These are phyloP conservation scores for Anser cygnoides DNA, from an alignment of 2,113 vertebrate species.

Conservation along the genomic window DNA sequence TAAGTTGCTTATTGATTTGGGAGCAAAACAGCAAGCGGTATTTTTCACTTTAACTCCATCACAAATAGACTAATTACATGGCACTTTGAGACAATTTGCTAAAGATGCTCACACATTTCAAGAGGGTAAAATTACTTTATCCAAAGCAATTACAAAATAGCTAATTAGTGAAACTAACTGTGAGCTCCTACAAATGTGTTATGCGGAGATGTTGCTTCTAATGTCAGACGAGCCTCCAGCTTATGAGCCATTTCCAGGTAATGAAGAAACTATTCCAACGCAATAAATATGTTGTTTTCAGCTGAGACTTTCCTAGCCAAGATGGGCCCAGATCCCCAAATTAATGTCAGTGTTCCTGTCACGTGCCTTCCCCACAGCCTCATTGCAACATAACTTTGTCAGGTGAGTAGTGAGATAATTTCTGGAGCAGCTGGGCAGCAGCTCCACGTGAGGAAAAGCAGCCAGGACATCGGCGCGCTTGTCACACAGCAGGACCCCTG, in stretches of 20 bases:
- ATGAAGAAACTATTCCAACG: constrained; percentile 33
- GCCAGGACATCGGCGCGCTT: neutral
- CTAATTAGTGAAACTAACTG: constrained; percentile 75
- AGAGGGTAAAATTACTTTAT: constrained; percentile 63
- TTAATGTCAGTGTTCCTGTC: neutral
- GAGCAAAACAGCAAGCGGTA: constrained; percentile 30
- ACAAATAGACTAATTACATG: constrained; percentile 70
- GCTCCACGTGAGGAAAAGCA: neutral
- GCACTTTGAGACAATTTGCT: constrained; percentile 67
- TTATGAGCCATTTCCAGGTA: constrained; percentile 61
- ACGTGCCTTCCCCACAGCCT: neutral
- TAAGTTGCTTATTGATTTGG: constrained; percentile 41
- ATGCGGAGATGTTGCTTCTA: constrained; percentile 54
- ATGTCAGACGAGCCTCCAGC: constrained; percentile 45
- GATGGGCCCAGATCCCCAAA: neutral
- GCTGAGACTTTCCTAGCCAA: neutral
- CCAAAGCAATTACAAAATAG: constrained; percentile 70
- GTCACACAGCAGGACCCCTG: neutral
- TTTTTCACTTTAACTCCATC: constrained; percentile 44
- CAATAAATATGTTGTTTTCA: neutral
- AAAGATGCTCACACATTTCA: constrained; percentile 67
- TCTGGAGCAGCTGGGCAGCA: constrained; percentile 33
- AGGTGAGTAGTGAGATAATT: constrained; percentile 15
- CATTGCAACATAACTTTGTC: neutral
- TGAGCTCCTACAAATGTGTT: constrained; percentile 64